Evolutionary conservation across 2,113 vertebrate species (phyloP).

Genomic region (Bubo bubo): DNA sequence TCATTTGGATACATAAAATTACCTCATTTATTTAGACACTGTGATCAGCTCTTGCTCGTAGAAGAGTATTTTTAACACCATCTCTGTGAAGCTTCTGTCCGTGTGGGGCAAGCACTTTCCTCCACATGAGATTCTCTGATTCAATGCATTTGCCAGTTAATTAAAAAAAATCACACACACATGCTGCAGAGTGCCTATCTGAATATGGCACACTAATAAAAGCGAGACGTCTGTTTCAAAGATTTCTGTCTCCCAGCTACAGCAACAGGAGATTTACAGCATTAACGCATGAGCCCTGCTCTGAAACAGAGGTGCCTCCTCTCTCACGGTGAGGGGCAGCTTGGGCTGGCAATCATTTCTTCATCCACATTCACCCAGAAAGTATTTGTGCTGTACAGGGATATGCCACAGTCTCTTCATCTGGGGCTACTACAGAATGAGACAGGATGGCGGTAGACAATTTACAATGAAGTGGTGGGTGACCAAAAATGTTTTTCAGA

Average conservation of each 20-base stretch:
- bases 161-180: not conserved
- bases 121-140: not conserved
- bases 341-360: not conserved
- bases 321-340: not conserved
- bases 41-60: not conserved
- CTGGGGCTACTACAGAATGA: not conserved
- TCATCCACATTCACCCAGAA: not conserved
- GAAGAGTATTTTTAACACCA: conserved; percentile 19
- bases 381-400: not conserved
- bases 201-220: not conserved
- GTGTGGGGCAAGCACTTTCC: not conserved
- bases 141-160: not conserved
- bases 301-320: not conserved
- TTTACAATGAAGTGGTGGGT: not conserved
- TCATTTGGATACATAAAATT: conserved; percentile 22
- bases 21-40: conserved; percentile 58
- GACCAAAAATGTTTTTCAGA: not conserved
- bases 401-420: not conserved
- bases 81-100: not conserved
- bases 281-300: not conserved
- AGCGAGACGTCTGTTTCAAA: not conserved
- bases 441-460: not conserved
- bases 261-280: not conserved
- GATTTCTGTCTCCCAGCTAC: not conserved
- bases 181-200: not conserved